Conservation (phyloP, 2,797 vertebrate genomes). For the Lophotriccus pileatus region DNA sequence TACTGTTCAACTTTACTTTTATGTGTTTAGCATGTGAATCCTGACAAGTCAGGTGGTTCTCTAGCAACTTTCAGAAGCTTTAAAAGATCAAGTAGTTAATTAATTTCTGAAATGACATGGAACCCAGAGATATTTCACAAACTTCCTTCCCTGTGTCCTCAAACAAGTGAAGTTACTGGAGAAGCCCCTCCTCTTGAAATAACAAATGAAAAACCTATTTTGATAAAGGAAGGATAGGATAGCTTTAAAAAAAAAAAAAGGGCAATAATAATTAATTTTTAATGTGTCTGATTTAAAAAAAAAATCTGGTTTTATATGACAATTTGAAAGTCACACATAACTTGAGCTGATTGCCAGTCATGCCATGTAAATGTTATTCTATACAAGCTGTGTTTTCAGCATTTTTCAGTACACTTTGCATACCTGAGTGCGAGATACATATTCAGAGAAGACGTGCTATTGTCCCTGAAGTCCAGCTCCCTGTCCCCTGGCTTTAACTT, state of each 20-base stretch:
- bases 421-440: accelerated
- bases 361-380: background rate
- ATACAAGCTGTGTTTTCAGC: background rate
- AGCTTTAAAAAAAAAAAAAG: background rate
- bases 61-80: background rate
- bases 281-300: background rate
- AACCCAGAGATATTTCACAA: background rate
- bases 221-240: background rate
- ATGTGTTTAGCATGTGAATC: background rate
- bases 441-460: background rate
- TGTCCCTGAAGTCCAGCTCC: background rate
- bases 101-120: background rate
- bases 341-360: background rate
- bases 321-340: background rate
- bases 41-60: background rate
- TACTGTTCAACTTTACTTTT: background rate
- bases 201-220: background rate
- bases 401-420: background rate
- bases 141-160: background rate
- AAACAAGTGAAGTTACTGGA: background rate
- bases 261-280: background rate
- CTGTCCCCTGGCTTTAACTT: background rate
- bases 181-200: background rate
- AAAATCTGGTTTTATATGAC: background rate
- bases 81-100: background rate